phyloP scores from a whole-genome alignment of 2,888 invertebrate genomes.

The Crioceris asparagi region DNA sequence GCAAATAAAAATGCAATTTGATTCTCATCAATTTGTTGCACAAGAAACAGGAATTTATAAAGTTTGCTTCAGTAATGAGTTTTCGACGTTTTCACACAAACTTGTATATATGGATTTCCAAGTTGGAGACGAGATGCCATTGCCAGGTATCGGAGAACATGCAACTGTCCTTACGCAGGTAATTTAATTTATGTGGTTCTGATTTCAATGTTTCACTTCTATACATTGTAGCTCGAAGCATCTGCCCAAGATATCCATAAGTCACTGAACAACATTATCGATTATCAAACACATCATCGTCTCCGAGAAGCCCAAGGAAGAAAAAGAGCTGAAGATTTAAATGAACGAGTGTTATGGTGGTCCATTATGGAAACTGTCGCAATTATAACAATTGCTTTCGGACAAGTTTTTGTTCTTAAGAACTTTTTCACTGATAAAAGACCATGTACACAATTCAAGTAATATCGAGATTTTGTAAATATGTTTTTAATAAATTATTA shows the following conservation, averaged over 20 bases:
- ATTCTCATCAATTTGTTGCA: slow-evolving; percentile 79
- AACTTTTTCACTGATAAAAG: slow-evolving; percentile 81
- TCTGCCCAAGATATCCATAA: slow-evolving; percentile 86
- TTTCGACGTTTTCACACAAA: slow-evolving; percentile 98
- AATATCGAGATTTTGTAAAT: too few species aligned
- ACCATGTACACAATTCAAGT: too few species aligned
- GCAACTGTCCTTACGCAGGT: slow-evolving; percentile 89
- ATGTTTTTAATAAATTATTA: too few species aligned
- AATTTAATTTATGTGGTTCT: slow-evolving; percentile 16
- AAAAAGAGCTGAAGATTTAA: slow-evolving; percentile 92
- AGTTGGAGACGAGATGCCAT: slow-evolving; percentile 80
- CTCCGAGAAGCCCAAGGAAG: slow-evolving; percentile 90
- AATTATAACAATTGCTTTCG: slow-evolving; percentile 74
- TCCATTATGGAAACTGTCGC: slow-evolving; percentile 80
- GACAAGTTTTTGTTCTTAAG: slow-evolving; percentile 82
- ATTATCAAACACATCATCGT: slow-evolving; percentile 95
- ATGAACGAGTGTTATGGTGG: slow-evolving; percentile 90
- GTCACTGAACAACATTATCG: slow-evolving; percentile 75
- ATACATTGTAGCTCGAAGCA: slow-evolving; percentile 81
- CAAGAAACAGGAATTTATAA: slow-evolving; percentile 64
- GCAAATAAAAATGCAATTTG: slow-evolving; percentile 90
- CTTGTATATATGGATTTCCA: slow-evolving; percentile 97
- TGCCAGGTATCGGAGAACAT: slow-evolving; percentile 71
- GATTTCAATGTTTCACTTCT: not conserved
- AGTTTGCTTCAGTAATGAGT: slow-evolving; percentile 97